These are phyloP conservation scores for Formicarius rufipectus DNA, from an alignment of 2,113 vertebrate genomes.

Conservation along the genomic window DNA sequence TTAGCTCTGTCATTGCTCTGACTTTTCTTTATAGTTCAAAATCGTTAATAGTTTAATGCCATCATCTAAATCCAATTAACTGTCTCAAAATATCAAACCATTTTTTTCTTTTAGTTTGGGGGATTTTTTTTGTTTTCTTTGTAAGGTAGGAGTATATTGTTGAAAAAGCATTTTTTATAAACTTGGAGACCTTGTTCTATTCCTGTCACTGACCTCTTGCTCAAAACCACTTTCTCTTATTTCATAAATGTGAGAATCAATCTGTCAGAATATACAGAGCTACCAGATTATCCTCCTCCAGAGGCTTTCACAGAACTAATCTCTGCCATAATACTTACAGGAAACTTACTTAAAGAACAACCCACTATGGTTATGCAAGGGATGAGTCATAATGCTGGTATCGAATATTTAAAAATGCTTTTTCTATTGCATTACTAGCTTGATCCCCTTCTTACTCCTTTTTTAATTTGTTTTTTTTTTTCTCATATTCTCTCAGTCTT, in stretches of 20 bases:
- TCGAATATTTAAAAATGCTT: conserved; percentile 32
- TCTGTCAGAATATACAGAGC: conserved; percentile 19
- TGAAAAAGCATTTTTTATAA: neutral
- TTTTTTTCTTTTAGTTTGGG: neutral
- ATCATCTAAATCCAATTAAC: neutral
- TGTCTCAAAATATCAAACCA: neutral
- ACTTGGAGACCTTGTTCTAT: neutral
- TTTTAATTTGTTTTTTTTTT: neutral
- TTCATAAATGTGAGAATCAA: conserved; percentile 1
- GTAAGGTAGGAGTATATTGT: no score
- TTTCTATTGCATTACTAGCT: conserved; percentile 6
- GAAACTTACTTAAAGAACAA: conserved; percentile 57
- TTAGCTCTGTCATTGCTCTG: neutral
- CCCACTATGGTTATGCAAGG: conserved; percentile 62
- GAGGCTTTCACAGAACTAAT: conserved; percentile 57
- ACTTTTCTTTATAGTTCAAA: neutral
- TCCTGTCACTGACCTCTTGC: neutral
- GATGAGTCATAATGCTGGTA: conserved; percentile 51
- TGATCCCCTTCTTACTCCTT: neutral
- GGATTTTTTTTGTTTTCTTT: neutral
- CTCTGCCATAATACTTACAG: conserved; percentile 58
- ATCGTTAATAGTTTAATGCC: neutral
- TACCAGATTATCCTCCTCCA: conserved; percentile 58
- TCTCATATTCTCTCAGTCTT: neutral
- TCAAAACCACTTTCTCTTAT: conserved; percentile 19